Percentiles rank a stretch among this genome's conserved stretches.
These are phyloP conservation scores for Copidosoma floridanum DNA, from an alignment of 1,140 invertebrate species.

Conservation along the genomic window DNA sequence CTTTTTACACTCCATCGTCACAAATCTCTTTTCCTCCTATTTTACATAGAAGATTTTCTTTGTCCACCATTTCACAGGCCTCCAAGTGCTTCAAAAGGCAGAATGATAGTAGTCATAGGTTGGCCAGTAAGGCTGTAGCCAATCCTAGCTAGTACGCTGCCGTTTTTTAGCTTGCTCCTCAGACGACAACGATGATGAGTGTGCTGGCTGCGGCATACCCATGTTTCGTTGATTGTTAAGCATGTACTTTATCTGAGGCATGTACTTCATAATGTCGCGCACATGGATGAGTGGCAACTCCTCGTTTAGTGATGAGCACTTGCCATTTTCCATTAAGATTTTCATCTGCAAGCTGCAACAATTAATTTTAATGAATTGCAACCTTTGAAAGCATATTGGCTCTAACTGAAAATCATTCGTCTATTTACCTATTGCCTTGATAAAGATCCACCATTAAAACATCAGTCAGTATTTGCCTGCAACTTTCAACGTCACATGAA, in stretches of 20 bases:
- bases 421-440: conserved; percentile 71
- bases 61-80: background rate
- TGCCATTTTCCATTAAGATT: conserved; percentile 70
- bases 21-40: background rate
- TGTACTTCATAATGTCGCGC: conserved; percentile 76
- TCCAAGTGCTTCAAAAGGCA: conserved; percentile 44
- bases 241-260: conserved; percentile 85
- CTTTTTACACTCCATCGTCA: background rate
- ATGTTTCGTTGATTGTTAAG: conserved; percentile 55
- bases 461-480: conserved; percentile 72
- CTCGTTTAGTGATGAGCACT: conserved; percentile 65
- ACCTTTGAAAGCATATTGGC: no score
- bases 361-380: conserved; percentile 2
- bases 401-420: conserved; percentile 13
- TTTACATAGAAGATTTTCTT: background rate
- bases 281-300: conserved; percentile 73
- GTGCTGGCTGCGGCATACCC: conserved; percentile 39
- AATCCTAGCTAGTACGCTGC: conserved; percentile 65
- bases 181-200: conserved; percentile 41
- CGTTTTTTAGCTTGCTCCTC: conserved; percentile 59
- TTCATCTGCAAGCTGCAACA: conserved; percentile 70
- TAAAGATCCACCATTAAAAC: conserved; percentile 76
- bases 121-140: conserved; percentile 60
- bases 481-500: conserved; percentile 67
- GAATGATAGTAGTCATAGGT: conserved; percentile 56